Conservation (phyloP, 53 echinoderm and acorn worm species). For the Actinopyga echinites region DNA sequence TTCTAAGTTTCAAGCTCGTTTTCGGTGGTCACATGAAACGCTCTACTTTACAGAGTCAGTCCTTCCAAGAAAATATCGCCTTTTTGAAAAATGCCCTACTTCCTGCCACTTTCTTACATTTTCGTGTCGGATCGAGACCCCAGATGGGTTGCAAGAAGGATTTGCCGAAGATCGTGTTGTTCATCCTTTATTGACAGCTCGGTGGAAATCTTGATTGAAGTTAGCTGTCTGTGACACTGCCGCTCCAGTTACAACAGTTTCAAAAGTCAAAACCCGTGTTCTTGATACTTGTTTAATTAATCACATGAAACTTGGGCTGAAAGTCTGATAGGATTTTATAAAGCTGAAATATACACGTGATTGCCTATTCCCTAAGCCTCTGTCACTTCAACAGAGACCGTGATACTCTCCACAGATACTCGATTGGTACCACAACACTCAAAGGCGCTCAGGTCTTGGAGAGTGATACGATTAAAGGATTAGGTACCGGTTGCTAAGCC, state of each 20-base stretch:
- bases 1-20: no score
- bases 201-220: constrained; percentile 11
- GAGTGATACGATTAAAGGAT: constrained; percentile 34
- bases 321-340: constrained; percentile 25
- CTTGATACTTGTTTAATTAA: constrained; percentile 33
- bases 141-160: constrained; percentile 18
- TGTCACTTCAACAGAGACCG: not conserved
- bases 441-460: not conserved
- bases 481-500: constrained; percentile 30
- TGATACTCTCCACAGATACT: not conserved
- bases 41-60: no score
- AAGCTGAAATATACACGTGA: constrained; percentile 42
- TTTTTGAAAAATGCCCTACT: constrained; percentile 8
- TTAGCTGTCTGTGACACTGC: not conserved
- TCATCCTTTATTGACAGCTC: constrained; percentile 29
- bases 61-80: not conserved
- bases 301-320: constrained; percentile 31
- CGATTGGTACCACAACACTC: constrained; percentile 27
- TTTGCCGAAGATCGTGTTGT: not conserved
- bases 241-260: constrained; percentile 17
- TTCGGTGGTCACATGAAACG: no score
- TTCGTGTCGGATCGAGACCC: constrained; percentile 13
- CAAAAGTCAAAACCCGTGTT: not conserved
- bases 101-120: not conserved
- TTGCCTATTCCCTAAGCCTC: constrained; percentile 12